These are phyloP conservation scores for Dipodomys merriami DNA, from an alignment of 2,113 vertebrate genomes.

Conservation along the genomic window DNA sequence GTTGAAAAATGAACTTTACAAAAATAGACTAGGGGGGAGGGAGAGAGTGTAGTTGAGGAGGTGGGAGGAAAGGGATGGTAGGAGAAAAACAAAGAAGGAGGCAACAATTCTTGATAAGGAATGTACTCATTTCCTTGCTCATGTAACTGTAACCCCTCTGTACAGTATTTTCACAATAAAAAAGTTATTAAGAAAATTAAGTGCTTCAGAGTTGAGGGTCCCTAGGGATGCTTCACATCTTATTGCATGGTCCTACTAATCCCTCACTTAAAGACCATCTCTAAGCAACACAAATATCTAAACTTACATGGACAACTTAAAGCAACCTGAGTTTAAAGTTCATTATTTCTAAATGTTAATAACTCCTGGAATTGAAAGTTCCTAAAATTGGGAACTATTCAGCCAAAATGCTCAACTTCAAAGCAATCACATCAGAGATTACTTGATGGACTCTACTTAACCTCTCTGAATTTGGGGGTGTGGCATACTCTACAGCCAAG, in stretches of 20 bases:
- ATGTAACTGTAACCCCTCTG: no score
- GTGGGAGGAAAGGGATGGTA: no score
- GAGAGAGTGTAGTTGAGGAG: no score
- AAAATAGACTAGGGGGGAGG: no score
- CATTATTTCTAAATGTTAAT: slow-evolving; percentile 6
- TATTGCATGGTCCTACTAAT: rapidly evolving
- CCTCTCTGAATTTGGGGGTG: not conserved
- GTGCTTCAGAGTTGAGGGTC: not conserved
- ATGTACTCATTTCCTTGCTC: no score
- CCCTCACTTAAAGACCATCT: not conserved
- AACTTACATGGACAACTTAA: not conserved
- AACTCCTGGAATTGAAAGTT: not conserved
- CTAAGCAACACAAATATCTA: not conserved
- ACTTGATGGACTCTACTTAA: not conserved
- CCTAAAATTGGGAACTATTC: not conserved
- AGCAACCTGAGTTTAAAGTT: not conserved
- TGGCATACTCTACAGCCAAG: not conserved
- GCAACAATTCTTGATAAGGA: no score
- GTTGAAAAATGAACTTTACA: no score
- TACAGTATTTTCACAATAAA: no score
- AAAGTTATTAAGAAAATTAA: no score
- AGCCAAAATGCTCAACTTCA: not conserved
- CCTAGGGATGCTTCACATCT: not conserved
- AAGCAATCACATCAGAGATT: not conserved
- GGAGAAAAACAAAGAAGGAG: no score